phyloP scores from a whole-genome alignment of 2,888 invertebrate genomes.

The Strigamia maritima region DNA sequence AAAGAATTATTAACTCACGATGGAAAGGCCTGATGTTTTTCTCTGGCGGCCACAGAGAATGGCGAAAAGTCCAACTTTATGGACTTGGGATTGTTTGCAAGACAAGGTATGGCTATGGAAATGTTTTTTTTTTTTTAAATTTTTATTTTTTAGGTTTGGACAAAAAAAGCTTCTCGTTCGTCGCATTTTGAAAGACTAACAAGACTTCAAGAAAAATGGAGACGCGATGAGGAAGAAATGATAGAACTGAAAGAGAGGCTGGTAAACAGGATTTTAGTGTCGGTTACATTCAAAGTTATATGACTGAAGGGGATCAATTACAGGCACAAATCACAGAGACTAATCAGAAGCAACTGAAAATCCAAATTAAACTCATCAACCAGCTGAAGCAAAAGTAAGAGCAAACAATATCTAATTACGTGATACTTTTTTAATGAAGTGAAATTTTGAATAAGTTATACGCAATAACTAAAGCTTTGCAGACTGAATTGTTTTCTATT shows the following conservation, averaged over 20 bases:
- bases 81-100: not conserved
- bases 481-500: no score
- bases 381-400: slow-evolving; percentile 9
- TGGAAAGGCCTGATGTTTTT: not conserved
- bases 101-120: not conserved
- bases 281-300: not conserved
- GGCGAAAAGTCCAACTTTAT: not conserved
- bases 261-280: not conserved
- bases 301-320: not conserved
- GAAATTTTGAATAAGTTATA: no score
- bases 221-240: not conserved
- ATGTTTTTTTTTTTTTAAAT: not conserved
- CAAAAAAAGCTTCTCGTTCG: not conserved
- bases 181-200: not conserved
- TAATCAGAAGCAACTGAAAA: not conserved
- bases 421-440: no score
- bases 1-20: not conserved
- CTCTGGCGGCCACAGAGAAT: not conserved
- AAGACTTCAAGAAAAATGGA: not conserved
- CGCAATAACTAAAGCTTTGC: no score
- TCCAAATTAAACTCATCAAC: slow-evolving; percentile 14
- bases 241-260: not conserved
- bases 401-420: not conserved
- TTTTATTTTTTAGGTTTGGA: not conserved
- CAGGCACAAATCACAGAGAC: not conserved